phyloP scores from a whole-genome alignment of 1,140 invertebrate species.

The Myzus persicae region DNA sequence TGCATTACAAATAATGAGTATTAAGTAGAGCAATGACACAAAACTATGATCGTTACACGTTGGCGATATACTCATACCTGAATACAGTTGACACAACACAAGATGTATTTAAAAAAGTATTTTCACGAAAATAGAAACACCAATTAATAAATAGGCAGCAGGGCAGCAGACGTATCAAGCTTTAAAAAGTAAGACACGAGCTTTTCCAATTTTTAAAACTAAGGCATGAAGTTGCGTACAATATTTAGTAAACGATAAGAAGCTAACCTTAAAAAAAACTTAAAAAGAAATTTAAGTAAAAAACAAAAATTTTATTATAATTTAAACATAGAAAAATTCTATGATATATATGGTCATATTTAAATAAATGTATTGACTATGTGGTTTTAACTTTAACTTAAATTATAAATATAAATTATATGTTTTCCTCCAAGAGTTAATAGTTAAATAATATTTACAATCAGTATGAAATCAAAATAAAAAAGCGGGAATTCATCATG shows the following conservation, averaged over 20 bases:
- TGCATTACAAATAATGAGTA: neutral
- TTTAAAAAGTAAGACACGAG: slow-evolving; percentile 33
- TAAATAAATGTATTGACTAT: neutral
- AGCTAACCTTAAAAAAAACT: slow-evolving; percentile 16
- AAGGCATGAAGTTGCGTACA: neutral
- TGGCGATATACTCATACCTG: neutral
- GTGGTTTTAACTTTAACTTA: neutral
- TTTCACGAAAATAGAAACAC: neutral
- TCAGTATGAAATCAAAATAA: too few species aligned
- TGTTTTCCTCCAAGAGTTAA: neutral
- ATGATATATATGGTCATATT: neutral
- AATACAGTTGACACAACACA: neutral
- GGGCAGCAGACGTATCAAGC: neutral
- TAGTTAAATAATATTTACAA: neutral
- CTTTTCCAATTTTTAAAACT: slow-evolving; percentile 36
- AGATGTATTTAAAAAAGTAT: neutral
- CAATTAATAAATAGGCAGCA: neutral
- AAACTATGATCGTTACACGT: neutral
- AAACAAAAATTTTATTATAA: neutral
- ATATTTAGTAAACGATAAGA: slow-evolving; percentile 24
- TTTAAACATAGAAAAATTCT: neutral
- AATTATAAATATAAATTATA: neutral
- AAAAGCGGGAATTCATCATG: too few species aligned
- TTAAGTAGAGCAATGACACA: neutral
- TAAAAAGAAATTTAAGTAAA: neutral